A percentile compares a stretch with the other conserved stretches of the same genome.
Conservation (phyloP, 2,888 invertebrate genomes). For the Monoplex corrugatus region DNA sequence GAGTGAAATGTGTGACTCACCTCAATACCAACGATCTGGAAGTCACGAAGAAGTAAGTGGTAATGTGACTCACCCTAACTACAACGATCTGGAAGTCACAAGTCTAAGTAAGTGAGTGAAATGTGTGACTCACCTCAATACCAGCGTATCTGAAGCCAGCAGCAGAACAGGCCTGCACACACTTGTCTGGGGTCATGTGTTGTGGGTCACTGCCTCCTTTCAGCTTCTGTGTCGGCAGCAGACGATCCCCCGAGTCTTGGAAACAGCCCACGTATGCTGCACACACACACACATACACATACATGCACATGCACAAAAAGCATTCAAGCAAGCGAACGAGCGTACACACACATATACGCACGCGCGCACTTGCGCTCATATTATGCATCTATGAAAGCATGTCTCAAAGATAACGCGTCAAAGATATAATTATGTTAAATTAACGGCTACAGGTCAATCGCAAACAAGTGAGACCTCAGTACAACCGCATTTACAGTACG, state of each 20-base stretch:
- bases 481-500: no score
- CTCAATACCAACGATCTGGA: no score
- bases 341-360: neutral
- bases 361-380: neutral
- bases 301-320: neutral
- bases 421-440: no score
- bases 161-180: constrained; percentile 59
- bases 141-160: constrained; percentile 60
- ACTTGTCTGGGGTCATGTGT: constrained; percentile 58
- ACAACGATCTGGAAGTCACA: neutral
- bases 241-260: constrained; percentile 55
- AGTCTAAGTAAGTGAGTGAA: no score
- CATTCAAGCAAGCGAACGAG: no score
- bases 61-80: no score
- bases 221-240: constrained; percentile 53
- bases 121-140: constrained; percentile 57
- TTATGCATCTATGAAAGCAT: no score
- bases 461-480: no score
- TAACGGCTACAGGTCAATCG: no score
- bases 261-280: constrained; percentile 66
- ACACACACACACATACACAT: neutral
- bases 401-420: no score
- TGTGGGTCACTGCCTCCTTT: neutral
- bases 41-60: no score
- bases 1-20: no score